Percentiles rank a stretch among this genome's conserved stretches.
phyloP scores from a whole-genome alignment of 2,888 invertebrate species.

The Pseudoips prasinana region DNA sequence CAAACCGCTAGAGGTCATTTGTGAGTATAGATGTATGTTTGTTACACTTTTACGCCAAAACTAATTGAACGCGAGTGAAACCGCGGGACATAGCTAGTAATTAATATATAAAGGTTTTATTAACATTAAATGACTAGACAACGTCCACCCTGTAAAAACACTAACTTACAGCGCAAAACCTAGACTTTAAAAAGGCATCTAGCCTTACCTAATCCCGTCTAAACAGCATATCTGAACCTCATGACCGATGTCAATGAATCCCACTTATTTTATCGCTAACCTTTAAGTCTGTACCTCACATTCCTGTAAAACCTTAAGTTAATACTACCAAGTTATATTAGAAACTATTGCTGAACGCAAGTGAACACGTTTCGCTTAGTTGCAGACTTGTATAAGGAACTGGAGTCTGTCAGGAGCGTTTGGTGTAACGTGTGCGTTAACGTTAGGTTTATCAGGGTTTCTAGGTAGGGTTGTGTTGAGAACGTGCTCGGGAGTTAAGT shows the following conservation, averaged over 20 bases:
- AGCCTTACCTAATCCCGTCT: conserved; percentile 54
- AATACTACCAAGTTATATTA: conserved; percentile 23
- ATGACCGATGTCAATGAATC: conserved; percentile 70
- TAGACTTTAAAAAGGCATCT: conserved; percentile 38
- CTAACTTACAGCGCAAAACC: conserved; percentile 22
- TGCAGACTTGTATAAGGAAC: conserved; percentile 29
- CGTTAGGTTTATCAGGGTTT: conserved; percentile 40
- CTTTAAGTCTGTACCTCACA: conserved; percentile 34
- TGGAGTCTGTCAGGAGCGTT: conserved; percentile 28
- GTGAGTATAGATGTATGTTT: no score
- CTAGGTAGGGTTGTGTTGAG: conserved; percentile 31
- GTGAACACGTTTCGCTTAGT: conserved; percentile 37
- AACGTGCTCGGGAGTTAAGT: conserved; percentile 39
- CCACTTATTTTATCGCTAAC: conserved; percentile 62
- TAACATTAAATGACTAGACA: no score
- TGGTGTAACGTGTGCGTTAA: conserved; percentile 37
- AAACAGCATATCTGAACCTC: conserved; percentile 58
- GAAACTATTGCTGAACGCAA: conserved; percentile 40
- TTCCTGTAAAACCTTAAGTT: conserved; percentile 41
- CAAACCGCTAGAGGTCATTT: no score
- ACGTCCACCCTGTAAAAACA: background rate
- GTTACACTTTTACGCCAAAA: no score
- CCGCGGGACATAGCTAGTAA: no score
- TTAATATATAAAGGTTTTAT: no score
- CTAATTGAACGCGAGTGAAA: no score